These are phyloP conservation scores for Hemibagrus wyckioides DNA, from an alignment of 2,113 vertebrate species.

Conservation along the genomic window DNA sequence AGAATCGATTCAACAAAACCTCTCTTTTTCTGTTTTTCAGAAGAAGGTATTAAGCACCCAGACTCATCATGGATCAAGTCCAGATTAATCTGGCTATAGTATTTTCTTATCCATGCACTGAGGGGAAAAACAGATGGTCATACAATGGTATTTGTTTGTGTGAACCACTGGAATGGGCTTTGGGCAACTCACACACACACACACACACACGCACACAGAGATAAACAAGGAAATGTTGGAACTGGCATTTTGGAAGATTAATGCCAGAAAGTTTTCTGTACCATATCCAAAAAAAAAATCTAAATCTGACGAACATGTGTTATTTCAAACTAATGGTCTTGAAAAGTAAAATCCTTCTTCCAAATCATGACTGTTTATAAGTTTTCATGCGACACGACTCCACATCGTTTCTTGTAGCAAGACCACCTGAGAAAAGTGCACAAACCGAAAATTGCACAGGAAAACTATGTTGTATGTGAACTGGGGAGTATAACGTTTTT, in stretches of 20 bases:
- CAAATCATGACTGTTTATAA: background rate
- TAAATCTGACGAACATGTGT: background rate
- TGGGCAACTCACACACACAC: background rate
- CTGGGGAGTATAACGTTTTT: background rate
- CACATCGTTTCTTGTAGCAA: too few species aligned
- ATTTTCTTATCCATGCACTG: background rate
- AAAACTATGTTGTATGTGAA: background rate
- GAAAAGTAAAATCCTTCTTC: background rate
- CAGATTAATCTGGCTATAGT: background rate
- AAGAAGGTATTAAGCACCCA: background rate
- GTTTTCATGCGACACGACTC: background rate
- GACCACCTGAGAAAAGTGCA: background rate
- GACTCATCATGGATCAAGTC: background rate
- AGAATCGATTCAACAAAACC: background rate
- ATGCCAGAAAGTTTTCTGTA: background rate
- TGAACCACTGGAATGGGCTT: background rate
- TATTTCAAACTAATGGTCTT: background rate
- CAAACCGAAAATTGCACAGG: background rate
- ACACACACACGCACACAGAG: background rate
- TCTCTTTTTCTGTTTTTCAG: background rate
- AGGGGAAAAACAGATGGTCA: conserved; percentile 24
- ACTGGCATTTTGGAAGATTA: background rate
- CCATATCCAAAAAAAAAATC: too few species aligned
- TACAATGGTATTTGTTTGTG: background rate
- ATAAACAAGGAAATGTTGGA: background rate